phyloP scores from a whole-genome alignment of 2,113 vertebrate genomes.

The Aramus guarauna region DNA sequence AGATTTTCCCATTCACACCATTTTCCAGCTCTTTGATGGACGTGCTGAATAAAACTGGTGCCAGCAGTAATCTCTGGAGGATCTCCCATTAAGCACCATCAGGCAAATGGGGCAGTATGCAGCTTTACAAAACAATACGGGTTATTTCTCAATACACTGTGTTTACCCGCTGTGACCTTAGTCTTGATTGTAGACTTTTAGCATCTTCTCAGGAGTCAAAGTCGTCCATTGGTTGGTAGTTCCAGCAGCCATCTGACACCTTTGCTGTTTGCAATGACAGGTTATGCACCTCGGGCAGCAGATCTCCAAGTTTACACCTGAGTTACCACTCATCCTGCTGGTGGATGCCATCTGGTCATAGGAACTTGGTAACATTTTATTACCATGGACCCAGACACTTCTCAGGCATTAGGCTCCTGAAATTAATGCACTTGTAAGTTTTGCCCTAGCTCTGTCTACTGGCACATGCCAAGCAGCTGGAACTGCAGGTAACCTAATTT shows the following conservation, averaged over 20 bases:
- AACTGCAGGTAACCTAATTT: neutral
- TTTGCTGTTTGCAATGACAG: neutral
- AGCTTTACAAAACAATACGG: neutral
- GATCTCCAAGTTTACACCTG: neutral
- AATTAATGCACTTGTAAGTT: neutral
- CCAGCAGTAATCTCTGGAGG: neutral
- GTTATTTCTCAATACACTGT: neutral
- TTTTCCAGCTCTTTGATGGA: neutral
- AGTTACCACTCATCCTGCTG: neutral
- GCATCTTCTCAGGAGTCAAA: neutral
- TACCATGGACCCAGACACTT: neutral
- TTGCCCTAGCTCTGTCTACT: neutral
- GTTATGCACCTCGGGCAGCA: neutral
- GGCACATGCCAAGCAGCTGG: neutral
- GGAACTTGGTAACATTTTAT: neutral
- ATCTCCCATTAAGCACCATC: neutral
- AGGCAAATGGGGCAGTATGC: neutral
- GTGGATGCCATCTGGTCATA: neutral
- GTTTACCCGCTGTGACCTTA: neutral
- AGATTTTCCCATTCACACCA: neutral
- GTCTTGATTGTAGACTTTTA: neutral
- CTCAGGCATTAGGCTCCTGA: neutral
- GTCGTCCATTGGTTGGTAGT: neutral
- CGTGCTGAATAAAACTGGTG: neutral
- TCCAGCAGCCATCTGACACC: neutral